These are phyloP conservation scores for Labia minor DNA, from an alignment of 2,888 invertebrate species.

Conservation along the genomic window DNA sequence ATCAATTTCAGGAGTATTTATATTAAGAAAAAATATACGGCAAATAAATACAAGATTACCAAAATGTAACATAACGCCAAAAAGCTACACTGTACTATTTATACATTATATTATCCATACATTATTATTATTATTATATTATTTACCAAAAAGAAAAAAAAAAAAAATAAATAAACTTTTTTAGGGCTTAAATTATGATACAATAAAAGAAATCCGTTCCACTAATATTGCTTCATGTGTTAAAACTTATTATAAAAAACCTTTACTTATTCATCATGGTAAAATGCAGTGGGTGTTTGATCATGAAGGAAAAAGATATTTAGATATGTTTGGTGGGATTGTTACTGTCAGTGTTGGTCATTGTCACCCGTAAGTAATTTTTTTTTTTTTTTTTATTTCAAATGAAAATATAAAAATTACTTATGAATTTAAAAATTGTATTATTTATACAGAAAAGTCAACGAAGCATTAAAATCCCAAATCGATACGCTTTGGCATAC, in stretches of 20 bases:
- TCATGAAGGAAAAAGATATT: conserved; percentile 69
- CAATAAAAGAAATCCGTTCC: conserved; percentile 47
- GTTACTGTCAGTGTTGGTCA: conserved; percentile 96
- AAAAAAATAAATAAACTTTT: too few species aligned
- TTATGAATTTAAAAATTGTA: too few species aligned
- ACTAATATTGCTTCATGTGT: conserved; percentile 59
- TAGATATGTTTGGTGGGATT: conserved; percentile 94
- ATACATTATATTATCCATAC: too few species aligned
- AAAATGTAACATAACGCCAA: too few species aligned
- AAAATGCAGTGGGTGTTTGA: conserved; percentile 91
- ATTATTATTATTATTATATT: too few species aligned
- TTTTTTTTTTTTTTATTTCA: too few species aligned
- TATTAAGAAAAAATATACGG: too few species aligned
- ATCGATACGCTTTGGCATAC: conserved; percentile 78
- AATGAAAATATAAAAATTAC: too few species aligned
- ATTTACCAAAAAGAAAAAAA: too few species aligned
- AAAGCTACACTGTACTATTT: too few species aligned
- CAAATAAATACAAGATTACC: too few species aligned
- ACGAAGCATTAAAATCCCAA: conserved; percentile 67
- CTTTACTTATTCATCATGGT: conserved; percentile 73
- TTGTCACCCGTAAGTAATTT: conserved; percentile 80
- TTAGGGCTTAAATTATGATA: conserved; percentile 49
- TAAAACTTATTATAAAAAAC: conserved; percentile 65
- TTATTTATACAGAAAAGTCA: conserved; percentile 67
- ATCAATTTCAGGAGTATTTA: too few species aligned